Evolutionary conservation across 2,888 invertebrate genomes (phyloP).

Genomic region (Cremastinae sp.): DNA sequence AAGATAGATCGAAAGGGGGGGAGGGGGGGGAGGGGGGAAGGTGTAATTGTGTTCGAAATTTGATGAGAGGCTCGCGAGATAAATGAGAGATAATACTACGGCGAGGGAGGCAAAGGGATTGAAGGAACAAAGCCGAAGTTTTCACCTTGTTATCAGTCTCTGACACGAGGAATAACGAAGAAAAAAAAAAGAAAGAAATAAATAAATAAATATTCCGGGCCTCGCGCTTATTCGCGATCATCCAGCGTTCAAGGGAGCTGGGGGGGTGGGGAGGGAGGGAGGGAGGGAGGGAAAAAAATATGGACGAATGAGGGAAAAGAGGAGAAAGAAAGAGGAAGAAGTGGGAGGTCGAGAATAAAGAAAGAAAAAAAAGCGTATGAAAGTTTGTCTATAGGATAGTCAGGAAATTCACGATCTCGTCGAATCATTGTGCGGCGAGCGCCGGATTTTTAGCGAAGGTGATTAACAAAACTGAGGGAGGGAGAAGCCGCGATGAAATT

Average conservation of each 20-base stretch:
- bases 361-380: conserved; percentile 52
- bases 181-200: conserved; percentile 36
- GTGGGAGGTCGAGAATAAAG: not conserved
- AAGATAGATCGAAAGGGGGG: conserved; percentile 52
- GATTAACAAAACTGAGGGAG: conserved; percentile 35
- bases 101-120: too few relatives aligned
- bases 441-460: too few relatives aligned
- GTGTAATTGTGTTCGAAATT: conserved; percentile 63
- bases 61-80: conserved; percentile 59
- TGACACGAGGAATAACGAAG: conserved; percentile 30
- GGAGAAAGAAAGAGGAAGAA: conserved; percentile 43
- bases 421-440: conserved; percentile 24
- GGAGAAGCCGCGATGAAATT: conserved; percentile 34
- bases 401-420: conserved; percentile 41
- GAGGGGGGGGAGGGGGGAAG: conserved; percentile 24
- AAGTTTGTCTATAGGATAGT: conserved; percentile 62
- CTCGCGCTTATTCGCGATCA: conserved; percentile 18
- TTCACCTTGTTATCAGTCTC: conserved; percentile 51
- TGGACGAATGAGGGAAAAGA: conserved; percentile 48
- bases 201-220: conserved; percentile 41
- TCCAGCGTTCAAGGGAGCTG: too few relatives aligned
- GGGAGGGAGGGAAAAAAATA: too few relatives aligned
- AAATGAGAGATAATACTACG: conserved; percentile 26
- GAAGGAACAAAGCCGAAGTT: conserved; percentile 34
- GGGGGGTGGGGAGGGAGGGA: too few relatives aligned